Conservation (phyloP, 1,140 invertebrate genomes). For the Drosophila saltans region DNA sequence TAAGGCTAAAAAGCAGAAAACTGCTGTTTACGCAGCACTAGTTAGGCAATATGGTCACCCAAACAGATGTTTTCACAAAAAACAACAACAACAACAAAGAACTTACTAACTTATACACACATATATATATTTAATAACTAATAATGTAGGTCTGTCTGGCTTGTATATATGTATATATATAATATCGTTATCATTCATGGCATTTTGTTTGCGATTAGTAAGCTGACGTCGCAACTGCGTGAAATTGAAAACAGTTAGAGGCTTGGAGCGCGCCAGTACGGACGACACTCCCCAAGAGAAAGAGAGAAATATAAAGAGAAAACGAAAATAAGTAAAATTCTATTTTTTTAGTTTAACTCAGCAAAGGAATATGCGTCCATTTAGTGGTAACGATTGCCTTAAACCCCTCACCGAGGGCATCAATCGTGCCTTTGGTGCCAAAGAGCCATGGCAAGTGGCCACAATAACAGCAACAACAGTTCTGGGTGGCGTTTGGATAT, state of each 20-base stretch:
- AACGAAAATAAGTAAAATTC: neutral
- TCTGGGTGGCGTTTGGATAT: conserved; percentile 87
- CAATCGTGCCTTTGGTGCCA: conserved; percentile 86
- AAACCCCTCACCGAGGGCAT: conserved; percentile 65
- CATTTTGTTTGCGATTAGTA: conserved; percentile 55
- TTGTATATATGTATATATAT: neutral
- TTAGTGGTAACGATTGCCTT: conserved; percentile 59
- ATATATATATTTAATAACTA: conserved; percentile 4
- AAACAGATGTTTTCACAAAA: conserved; percentile 23
- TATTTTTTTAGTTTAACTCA: conserved; percentile 36
- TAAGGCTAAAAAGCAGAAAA: neutral
- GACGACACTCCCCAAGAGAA: conserved; percentile 10
- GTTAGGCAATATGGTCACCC: conserved; percentile 16
- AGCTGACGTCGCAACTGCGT: conserved; percentile 30
- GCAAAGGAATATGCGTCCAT: conserved; percentile 57
- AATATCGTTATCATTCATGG: conserved; percentile 15
- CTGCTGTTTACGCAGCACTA: conserved; percentile 12
- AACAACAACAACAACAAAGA: conserved; percentile 16
- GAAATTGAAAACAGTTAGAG: conserved; percentile 49
- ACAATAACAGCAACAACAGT: conserved; percentile 89
- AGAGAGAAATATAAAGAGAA: neutral
- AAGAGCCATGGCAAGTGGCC: conserved; percentile 90
- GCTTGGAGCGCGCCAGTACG: conserved; percentile 42
- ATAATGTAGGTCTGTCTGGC: conserved; percentile 4
- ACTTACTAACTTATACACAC: neutral